Evolutionary conservation across 1,140 invertebrate species (phyloP), one percentile per base, ranked within the genome.

Genomic region (Aporrectodea caliginosa): DNA sequence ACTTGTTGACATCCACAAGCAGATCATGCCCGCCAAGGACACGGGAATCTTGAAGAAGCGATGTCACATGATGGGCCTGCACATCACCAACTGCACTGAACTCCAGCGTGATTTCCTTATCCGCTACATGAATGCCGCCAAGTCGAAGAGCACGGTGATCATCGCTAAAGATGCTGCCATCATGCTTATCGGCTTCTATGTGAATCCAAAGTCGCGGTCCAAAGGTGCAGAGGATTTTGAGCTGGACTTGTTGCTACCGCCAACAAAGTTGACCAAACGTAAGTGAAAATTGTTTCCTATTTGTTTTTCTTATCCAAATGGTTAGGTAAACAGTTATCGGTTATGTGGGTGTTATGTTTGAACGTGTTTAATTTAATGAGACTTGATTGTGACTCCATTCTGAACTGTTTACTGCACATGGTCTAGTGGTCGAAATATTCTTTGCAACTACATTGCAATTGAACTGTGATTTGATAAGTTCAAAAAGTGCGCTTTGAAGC

Each of bases 41-140:
- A 88, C 87, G 2, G 87, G 87, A 30, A 85, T 88, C 74, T 78
- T 88, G 43, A 88, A 88, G 80, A 88, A 88, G 81, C 82, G 87
- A 6, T 88, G 87, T 70, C 85, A 86, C 81, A 80, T 86, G n/a
- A 82, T 88, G 78, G 83, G 84, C n/a, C 84, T 88, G 58, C 78
- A 83, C 22, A 84, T 88, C 14, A 78, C 81, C 29, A 88, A 87
- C 78, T 88, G 87, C 82, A 80, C 84, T n/a, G 87, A 88, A 79
- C 85, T 88, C 83, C 87, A 88, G 83, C 81, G 87, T 6, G 87
- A 88, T 80, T 88, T 88, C 75, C 83, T 88, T 1, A 85, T 88
- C 27, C 85, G 87, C 69, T 81, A 81, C 72, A 74, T 74, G 70
- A 81, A 81, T 70, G 87, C 86, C 1, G 85, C 85, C 69, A 86